phyloP scores from a whole-genome alignment of 2,888 invertebrate species.

The Disparrhopalites patrizii region DNA sequence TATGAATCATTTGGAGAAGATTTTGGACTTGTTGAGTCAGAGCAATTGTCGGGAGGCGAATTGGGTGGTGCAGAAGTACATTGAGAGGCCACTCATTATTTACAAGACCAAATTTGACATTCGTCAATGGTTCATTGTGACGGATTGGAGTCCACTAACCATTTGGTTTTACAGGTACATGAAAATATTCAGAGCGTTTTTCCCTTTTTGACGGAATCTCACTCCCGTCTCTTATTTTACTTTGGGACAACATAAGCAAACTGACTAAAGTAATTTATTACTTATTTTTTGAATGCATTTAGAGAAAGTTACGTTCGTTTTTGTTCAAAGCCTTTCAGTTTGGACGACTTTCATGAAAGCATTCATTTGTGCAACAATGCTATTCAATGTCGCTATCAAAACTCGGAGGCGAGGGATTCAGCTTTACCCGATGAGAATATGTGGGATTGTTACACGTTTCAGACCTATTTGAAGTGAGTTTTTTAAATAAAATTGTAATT shows the following conservation, averaged over 20 bases:
- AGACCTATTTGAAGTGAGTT: constrained; percentile 62
- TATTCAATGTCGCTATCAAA: constrained; percentile 75
- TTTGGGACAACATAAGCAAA: too few relatives aligned
- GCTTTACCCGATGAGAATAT: constrained; percentile 72
- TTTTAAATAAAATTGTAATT: not conserved
- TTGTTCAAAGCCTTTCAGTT: constrained; percentile 81
- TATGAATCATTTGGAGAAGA: constrained; percentile 80
- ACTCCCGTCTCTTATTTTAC: too few relatives aligned
- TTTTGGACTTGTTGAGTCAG: constrained; percentile 67
- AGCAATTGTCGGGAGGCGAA: constrained; percentile 60
- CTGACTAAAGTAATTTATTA: too few relatives aligned
- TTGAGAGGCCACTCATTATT: constrained; percentile 82
- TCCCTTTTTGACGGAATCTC: too few relatives aligned
- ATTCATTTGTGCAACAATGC: constrained; percentile 91
- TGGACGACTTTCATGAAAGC: constrained; percentile 85
- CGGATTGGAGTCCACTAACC: constrained; percentile 82
- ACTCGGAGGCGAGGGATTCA: constrained; percentile 53
- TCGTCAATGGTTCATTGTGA: constrained; percentile 90
- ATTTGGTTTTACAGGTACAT: constrained; percentile 86
- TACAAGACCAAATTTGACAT: constrained; percentile 93
- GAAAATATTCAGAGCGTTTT: too few relatives aligned
- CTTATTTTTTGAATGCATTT: constrained; percentile 34
- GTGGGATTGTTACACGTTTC: constrained; percentile 75
- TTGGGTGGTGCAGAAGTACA: constrained; percentile 92
- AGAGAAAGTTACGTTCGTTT: constrained; percentile 88